phyloP scores from a whole-genome alignment of 2,113 vertebrate species.

The Amphiprion ocellaris region DNA sequence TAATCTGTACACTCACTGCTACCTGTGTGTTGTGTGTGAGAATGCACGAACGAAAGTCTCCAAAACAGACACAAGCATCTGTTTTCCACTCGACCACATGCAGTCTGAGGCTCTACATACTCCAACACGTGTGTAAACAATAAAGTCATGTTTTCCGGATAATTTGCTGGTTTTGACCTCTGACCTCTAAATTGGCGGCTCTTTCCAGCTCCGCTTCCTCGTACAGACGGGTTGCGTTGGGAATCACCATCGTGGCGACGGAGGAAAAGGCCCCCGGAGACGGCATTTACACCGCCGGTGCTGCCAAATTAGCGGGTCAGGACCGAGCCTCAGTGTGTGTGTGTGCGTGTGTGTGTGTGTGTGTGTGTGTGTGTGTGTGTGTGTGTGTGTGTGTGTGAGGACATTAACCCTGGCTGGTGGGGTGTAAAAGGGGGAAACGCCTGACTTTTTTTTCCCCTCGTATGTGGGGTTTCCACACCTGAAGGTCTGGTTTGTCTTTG shows the following conservation, averaged over 20 bases:
- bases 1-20: background rate
- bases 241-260: constrained; percentile 21
- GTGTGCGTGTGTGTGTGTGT: constrained; percentile 17
- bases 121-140: constrained; percentile 70
- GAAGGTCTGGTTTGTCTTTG: constrained; percentile 46
- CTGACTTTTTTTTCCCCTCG: constrained; percentile 54
- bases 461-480: constrained; percentile 63
- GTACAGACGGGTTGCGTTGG: background rate
- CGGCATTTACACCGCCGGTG: constrained; percentile 42
- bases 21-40: too few relatives aligned
- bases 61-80: background rate
- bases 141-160: constrained; percentile 69
- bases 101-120: background rate
- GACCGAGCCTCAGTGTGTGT: constrained; percentile 23
- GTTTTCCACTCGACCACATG: background rate
- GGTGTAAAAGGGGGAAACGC: constrained; percentile 33
- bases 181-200: constrained; percentile 60
- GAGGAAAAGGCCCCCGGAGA: constrained; percentile 36
- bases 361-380: constrained; percentile 18
- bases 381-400: constrained; percentile 21
- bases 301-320: constrained; percentile 50
- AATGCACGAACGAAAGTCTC: background rate
- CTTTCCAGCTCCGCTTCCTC: constrained; percentile 59
- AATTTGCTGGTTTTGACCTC: constrained; percentile 55
- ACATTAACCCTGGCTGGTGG: constrained; percentile 46